Evolutionary conservation across 2,888 invertebrate species (phyloP).

Genomic region (Arenicola marina): DNA sequence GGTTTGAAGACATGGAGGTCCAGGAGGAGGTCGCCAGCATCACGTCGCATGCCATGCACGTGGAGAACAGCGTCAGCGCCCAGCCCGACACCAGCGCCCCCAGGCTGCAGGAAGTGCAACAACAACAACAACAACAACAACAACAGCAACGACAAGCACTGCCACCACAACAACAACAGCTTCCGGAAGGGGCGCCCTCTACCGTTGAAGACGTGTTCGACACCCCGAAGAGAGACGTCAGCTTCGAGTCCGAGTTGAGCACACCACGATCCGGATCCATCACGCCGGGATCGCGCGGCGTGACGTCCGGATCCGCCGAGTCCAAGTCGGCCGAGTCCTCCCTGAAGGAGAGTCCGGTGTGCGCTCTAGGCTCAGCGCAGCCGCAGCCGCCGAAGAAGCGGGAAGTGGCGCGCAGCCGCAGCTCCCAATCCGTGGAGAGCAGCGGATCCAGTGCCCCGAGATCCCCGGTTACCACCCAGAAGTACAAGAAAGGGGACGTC

Average conservation of each 20-base stretch:
- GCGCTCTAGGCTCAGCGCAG: conserved; percentile 28
- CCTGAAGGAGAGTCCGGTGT: conserved; percentile 23
- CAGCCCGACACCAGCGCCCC: background rate
- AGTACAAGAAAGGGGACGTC: conserved; percentile 85
- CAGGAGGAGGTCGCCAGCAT: conserved; percentile 27
- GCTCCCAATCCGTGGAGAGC: conserved; percentile 55
- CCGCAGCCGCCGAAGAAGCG: conserved; percentile 51
- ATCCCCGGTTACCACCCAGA: conserved; percentile 46
- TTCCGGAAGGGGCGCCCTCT: too few species aligned
- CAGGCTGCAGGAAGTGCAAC: background rate
- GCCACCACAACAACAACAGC: background rate
- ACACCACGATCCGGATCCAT: conserved; percentile 78
- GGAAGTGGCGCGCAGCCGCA: conserved; percentile 46
- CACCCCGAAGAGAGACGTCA: conserved; percentile 4
- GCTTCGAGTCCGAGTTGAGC: conserved; percentile 36
- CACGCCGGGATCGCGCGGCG: conserved; percentile 66
- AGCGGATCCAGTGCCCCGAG: conserved; percentile 56
- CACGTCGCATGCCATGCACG: conserved; percentile 17
- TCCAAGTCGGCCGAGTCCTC: conserved; percentile 8
- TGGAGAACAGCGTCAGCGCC: background rate
- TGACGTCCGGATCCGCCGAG: conserved; percentile 16
- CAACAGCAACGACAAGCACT: conserved; percentile 4
- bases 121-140: conserved; percentile 3
- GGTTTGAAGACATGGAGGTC: conserved; percentile 88
- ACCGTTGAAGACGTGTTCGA: background rate